Conservation (phyloP, 1,140 invertebrate genomes). For the Mya arenaria region DNA sequence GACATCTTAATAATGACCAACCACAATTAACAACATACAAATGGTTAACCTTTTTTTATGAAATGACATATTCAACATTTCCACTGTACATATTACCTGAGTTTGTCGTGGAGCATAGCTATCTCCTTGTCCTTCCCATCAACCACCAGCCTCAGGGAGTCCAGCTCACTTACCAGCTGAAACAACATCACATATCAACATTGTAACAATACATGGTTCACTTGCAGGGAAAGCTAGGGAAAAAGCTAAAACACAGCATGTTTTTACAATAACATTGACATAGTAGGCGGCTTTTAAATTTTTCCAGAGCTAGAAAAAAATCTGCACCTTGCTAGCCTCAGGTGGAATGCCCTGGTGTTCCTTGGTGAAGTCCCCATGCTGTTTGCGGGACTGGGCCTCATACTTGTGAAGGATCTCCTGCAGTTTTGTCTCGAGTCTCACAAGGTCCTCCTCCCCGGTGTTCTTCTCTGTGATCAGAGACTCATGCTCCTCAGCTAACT, state of each 20-base stretch:
- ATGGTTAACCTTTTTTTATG: too few species aligned
- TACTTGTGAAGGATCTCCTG: constrained; percentile 72
- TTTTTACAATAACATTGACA: constrained; percentile 2
- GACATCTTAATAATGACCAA: too few species aligned
- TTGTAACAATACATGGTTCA: too few species aligned
- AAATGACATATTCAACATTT: too few species aligned
- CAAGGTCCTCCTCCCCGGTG: constrained; percentile 64
- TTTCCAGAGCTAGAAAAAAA: not conserved
- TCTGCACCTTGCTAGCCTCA: constrained; percentile 59
- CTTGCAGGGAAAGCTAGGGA: not conserved
- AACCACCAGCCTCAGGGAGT: constrained; percentile 63
- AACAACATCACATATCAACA: too few species aligned
- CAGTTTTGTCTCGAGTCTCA: constrained; percentile 69
- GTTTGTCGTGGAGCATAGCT: constrained; percentile 69
- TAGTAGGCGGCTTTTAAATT: not conserved
- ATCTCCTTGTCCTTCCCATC: constrained; percentile 72
- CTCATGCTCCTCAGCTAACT: constrained; percentile 69
- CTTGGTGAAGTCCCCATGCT: constrained; percentile 61
- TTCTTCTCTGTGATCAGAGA: constrained; percentile 62
- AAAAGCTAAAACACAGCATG: not conserved
- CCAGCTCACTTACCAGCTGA: constrained; percentile 66
- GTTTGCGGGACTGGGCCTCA: constrained; percentile 65
- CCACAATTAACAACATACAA: too few species aligned
- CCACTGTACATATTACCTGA: constrained; percentile 69
- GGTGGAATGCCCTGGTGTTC: constrained; percentile 62